phyloP scores from a whole-genome alignment of 2,113 vertebrate species.

The Cheilinus undulatus region DNA sequence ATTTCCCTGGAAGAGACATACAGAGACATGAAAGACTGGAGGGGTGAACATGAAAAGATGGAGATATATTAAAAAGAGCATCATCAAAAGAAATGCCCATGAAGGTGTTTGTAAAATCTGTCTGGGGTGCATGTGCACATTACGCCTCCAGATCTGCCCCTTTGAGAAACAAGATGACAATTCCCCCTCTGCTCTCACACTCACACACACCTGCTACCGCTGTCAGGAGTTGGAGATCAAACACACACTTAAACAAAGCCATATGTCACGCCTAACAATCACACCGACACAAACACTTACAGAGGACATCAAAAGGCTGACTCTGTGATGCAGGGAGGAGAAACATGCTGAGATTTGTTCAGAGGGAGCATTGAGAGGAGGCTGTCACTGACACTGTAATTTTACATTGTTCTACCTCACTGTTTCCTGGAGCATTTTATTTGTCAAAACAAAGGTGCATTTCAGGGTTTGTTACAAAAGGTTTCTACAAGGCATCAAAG shows the following conservation, averaged over 20 bases:
- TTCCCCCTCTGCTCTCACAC: neutral
- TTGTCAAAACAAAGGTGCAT: constrained; percentile 26
- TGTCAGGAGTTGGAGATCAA: constrained; percentile 72
- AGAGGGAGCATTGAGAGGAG: constrained; percentile 33
- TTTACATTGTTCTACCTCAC: constrained; percentile 49
- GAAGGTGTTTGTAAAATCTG: neutral
- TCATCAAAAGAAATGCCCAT: constrained; percentile 9
- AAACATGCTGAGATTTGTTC: constrained; percentile 67
- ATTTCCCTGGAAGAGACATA: constrained; percentile 88
- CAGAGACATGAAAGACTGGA: constrained; percentile 7
- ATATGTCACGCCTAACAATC: constrained; percentile 59
- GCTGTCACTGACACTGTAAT: constrained; percentile 52
- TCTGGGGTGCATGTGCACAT: neutral
- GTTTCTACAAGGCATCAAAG: neutral
- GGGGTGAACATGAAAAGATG: constrained; percentile 10
- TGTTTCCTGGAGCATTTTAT: constrained; percentile 29
- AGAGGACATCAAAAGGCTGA: constrained; percentile 60
- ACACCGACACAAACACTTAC: constrained; percentile 15
- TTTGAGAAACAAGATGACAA: constrained; percentile 35
- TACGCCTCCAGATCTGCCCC: constrained; percentile 23
- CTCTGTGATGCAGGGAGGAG: constrained; percentile 48
- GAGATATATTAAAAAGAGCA: constrained; percentile 19
- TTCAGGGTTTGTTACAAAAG: constrained; percentile 20
- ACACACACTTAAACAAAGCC: constrained; percentile 69
- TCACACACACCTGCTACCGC: constrained; percentile 49